Evolutionary conservation across 1,140 invertebrate genomes (phyloP).

Genomic region (Ostrea edulis): DNA sequence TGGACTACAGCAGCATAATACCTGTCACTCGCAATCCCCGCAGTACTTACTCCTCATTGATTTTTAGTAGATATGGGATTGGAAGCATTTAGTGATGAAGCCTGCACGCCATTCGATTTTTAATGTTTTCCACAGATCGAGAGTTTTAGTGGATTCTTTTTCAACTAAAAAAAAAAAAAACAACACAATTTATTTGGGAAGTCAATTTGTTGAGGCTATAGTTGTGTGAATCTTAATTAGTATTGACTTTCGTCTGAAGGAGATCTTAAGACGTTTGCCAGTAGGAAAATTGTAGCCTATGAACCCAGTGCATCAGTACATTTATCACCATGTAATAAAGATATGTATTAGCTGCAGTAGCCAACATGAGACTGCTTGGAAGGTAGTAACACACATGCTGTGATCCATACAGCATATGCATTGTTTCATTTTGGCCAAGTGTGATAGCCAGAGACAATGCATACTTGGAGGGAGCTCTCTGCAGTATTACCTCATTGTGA

Average conservation of each 20-base stretch:
- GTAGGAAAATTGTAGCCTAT: constrained; percentile 4
- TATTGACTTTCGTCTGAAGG: constrained; percentile 32
- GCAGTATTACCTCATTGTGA: constrained; percentile 16
- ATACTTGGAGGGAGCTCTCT: not conserved
- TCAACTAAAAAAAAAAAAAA: not conserved
- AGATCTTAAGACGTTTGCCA: constrained; percentile 17
- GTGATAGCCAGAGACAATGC: constrained; percentile 33
- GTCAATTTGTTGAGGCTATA: not conserved
- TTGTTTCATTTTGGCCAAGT: constrained; percentile 38
- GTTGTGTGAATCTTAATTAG: constrained; percentile 30
- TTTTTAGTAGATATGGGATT: constrained; percentile 27
- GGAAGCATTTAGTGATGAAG: constrained; percentile 14
- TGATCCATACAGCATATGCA: constrained; percentile 4
- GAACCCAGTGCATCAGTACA: constrained; percentile 14
- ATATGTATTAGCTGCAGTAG: constrained; percentile 19
- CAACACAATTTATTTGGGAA: not conserved
- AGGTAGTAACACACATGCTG: constrained; percentile 12
- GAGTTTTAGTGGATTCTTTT: not conserved
- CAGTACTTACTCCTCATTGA: constrained; percentile 26
- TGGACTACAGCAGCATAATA: not conserved
- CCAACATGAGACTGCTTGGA: constrained; percentile 14
- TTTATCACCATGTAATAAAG: constrained; percentile 33
- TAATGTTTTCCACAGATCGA: not conserved
- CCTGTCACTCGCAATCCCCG: not conserved
- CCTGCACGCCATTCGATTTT: not conserved